A percentile compares a stretch with the other conserved stretches of the same genome.
Evolutionary conservation across 2,113 vertebrate species (phyloP).

Genomic region (Sinocyclocheilus anophthalmus): DNA sequence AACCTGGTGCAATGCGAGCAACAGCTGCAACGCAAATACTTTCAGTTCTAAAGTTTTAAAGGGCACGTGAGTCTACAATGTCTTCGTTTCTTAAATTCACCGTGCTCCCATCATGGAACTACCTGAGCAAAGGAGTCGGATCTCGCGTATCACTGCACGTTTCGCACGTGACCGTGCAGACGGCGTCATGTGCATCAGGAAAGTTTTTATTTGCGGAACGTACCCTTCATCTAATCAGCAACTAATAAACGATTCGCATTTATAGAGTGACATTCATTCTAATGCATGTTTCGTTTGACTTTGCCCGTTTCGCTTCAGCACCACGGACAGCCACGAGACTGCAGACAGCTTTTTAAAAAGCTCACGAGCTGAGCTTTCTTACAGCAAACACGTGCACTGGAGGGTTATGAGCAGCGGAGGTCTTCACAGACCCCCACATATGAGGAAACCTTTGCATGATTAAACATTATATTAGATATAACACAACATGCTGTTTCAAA

Average conservation of each 20-base stretch:
- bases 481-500: not conserved
- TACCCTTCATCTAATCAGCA: not conserved
- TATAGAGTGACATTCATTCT: not conserved
- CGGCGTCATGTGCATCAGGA: constrained; percentile 35
- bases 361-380: not conserved
- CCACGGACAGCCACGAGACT: constrained; percentile 38
- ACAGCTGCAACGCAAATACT: constrained; percentile 21
- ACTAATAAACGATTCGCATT: not conserved
- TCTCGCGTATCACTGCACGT: constrained; percentile 30
- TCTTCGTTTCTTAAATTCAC: not conserved
- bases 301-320: constrained; percentile 20
- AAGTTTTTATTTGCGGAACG: constrained; percentile 22
- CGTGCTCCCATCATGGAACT: not conserved
- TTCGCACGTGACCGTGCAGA: constrained; percentile 61
- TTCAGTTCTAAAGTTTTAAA: not conserved
- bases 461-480: not conserved
- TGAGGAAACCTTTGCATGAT: not conserved
- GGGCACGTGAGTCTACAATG: not conserved
- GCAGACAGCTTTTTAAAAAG: constrained; percentile 33
- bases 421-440: too few species aligned
- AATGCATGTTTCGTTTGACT: not conserved
- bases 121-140: not conserved
- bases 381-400: constrained; percentile 11
- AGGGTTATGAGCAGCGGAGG: not conserved
- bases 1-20: constrained; percentile 65